A percentile compares a stretch with the other conserved stretches of the same genome.
phyloP scores from a whole-genome alignment of 2,888 invertebrate species.

The Standfussiana lucernea region DNA sequence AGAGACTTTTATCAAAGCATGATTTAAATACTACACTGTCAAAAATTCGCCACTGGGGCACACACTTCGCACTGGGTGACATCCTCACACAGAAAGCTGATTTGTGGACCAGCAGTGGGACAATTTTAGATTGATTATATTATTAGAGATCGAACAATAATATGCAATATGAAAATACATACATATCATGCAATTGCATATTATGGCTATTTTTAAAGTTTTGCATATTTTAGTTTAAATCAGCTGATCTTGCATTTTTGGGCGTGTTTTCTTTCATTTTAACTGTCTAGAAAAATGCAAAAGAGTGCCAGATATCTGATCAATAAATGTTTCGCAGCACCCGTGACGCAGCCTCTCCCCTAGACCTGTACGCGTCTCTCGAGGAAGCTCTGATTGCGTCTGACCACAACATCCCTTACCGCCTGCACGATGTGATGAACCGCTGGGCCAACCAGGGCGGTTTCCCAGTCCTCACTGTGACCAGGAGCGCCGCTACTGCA shows the following conservation, averaged over 20 bases:
- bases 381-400: constrained; percentile 76
- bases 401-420: constrained; percentile 78
- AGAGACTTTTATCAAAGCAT: not conserved
- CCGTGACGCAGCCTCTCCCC: constrained; percentile 78
- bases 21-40: not conserved
- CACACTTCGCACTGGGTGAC: not conserved
- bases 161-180: no score
- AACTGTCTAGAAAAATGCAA: not conserved
- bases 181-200: not conserved
- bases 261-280: not conserved
- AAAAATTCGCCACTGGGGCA: not conserved
- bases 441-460: constrained; percentile 95
- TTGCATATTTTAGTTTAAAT: not conserved
- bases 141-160: not conserved
- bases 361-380: constrained; percentile 78
- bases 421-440: constrained; percentile 92
- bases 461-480: constrained; percentile 93
- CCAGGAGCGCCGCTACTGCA: constrained; percentile 82
- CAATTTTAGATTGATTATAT: not conserved
- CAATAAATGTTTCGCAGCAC: constrained; percentile 69
- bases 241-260: not conserved
- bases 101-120: not conserved
- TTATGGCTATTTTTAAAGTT: not conserved
- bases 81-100: not conserved
- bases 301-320: not conserved